A percentile compares a stretch with the other conserved stretches of the same genome.
phyloP scores from a whole-genome alignment of 30 jellyfish, hydroid and myxozoan species.

The Chironex yamaguchii region DNA sequence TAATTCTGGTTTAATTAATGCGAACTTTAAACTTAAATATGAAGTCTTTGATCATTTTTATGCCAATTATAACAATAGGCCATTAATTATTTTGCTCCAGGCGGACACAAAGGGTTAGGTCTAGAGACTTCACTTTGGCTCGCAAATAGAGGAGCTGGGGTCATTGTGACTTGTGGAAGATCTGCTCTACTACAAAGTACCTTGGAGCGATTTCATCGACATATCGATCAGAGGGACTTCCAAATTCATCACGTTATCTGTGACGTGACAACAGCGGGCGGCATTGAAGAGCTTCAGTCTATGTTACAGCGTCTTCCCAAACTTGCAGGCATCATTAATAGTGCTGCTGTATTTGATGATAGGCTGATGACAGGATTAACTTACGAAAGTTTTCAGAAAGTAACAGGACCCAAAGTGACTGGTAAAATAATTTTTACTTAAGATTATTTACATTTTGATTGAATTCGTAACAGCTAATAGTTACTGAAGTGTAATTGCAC shows the following conservation, averaged over 20 bases:
- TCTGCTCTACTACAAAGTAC: not conserved
- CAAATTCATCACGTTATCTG: not conserved
- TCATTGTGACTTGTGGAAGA: not conserved
- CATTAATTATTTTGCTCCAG: not conserved
- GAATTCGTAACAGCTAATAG: too few species aligned
- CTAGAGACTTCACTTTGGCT: not conserved
- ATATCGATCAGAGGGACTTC: not conserved
- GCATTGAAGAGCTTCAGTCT: conserved; percentile 15
- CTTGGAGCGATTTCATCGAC: too few species aligned
- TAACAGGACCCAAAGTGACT: conserved; percentile 56
- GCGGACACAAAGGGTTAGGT: not conserved
- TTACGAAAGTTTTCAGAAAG: conserved; percentile 56
- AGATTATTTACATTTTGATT: too few species aligned
- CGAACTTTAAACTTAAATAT: too few species aligned
- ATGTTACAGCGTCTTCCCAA: conserved; percentile 10
- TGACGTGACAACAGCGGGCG: conserved; percentile 53
- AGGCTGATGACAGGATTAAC: conserved; percentile 58
- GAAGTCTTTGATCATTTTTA: too few species aligned
- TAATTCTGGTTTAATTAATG: too few species aligned
- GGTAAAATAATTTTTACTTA: too few species aligned
- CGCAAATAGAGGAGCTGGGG: not conserved
- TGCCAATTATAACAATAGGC: too few species aligned
- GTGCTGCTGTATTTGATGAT: conserved; percentile 81
- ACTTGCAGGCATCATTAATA: conserved; percentile 61
- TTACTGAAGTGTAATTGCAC: too few species aligned